A percentile compares a stretch with the other conserved stretches of the same genome.
These are phyloP conservation scores for Glareola pratincola DNA, from an alignment of 2,113 vertebrate genomes.

Conservation along the genomic window DNA sequence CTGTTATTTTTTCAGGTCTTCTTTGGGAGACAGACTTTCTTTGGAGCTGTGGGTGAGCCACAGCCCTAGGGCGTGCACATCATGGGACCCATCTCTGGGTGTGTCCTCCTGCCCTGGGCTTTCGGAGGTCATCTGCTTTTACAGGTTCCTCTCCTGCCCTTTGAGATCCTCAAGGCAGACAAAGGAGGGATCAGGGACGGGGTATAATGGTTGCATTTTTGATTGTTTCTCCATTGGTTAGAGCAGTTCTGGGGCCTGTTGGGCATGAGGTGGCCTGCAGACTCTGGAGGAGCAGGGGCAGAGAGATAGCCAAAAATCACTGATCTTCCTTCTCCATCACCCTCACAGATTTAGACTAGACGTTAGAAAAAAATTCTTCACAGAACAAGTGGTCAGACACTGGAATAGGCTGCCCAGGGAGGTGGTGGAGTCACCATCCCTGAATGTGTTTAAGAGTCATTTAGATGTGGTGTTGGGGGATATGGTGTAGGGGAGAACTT, in stretches of 20 bases:
- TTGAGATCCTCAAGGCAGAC: not conserved
- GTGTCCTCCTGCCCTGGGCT: not conserved
- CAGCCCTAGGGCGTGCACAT: accelerated
- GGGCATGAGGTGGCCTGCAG: not conserved
- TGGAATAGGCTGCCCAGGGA: too few species aligned
- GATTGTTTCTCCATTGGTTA: not conserved
- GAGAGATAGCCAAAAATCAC: not conserved
- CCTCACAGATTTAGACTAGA: not conserved
- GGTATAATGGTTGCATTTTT: not conserved
- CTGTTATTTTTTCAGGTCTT: not conserved
- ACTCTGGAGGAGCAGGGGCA: not conserved
- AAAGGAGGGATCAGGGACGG: not conserved
- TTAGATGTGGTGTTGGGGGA: too few species aligned
- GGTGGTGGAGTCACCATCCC: too few species aligned
- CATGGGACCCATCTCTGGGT: not conserved
- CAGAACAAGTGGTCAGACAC: too few species aligned
- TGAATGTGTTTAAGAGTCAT: too few species aligned
- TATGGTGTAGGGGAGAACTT: too few species aligned
- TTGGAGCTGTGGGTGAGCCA: not conserved
- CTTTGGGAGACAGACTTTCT: not conserved
- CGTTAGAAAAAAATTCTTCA: too few species aligned
- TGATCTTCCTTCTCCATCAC: not conserved
- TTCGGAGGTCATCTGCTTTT: accelerated
- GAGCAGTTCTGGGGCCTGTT: not conserved
- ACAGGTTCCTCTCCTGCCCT: accelerated